These are phyloP conservation scores for Rhinoderma darwinii DNA, from an alignment of 2,113 vertebrate species.

Conservation along the genomic window DNA sequence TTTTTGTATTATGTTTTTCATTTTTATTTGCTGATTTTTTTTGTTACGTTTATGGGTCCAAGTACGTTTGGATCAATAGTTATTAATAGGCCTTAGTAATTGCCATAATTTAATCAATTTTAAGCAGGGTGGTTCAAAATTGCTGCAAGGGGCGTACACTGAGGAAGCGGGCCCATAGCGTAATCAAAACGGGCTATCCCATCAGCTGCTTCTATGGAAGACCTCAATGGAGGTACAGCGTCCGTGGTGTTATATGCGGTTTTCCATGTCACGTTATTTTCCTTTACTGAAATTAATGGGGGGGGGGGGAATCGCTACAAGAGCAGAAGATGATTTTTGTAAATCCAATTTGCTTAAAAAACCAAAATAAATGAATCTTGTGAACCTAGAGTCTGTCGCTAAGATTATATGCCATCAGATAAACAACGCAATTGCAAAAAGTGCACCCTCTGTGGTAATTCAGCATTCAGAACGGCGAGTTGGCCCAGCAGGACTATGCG, in stretches of 20 bases:
- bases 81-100: background rate
- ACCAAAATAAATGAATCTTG: background rate
- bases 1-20: background rate
- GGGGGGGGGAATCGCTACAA: too few relatives aligned
- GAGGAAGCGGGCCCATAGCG: background rate
- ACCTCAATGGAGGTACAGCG: background rate
- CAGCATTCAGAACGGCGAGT: too few relatives aligned
- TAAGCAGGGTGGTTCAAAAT: background rate
- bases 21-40: background rate
- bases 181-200: background rate
- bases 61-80: too few relatives aligned
- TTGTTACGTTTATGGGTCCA: background rate
- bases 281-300: background rate
- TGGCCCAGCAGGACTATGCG: too few relatives aligned
- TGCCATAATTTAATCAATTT: background rate
- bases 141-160: background rate
- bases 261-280: background rate
- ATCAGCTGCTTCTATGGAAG: too few relatives aligned
- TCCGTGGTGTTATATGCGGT: background rate
- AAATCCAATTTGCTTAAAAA: too few relatives aligned
- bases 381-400: too few relatives aligned
- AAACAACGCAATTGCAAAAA: too few relatives aligned
- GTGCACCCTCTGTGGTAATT: too few relatives aligned
- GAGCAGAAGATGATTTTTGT: too few relatives aligned
- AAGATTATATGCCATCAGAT: too few relatives aligned